A percentile compares a stretch with the other conserved stretches of the same genome.
phyloP scores from a whole-genome alignment of 1,140 invertebrate genomes.

The Scylla paramamosain region DNA sequence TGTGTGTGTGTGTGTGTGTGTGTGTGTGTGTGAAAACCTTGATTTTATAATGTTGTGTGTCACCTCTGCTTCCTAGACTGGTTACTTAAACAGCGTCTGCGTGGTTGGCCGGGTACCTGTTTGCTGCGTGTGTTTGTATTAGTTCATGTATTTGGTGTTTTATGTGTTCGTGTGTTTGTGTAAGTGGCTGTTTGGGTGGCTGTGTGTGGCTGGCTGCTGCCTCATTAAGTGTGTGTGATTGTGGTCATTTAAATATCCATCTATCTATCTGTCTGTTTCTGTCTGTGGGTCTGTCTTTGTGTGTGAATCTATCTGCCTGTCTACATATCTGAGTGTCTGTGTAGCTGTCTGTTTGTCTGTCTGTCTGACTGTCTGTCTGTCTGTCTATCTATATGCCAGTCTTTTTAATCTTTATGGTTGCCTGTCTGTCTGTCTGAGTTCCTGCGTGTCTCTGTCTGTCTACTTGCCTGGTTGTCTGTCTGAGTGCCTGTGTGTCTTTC shows the following conservation, averaged over 20 bases:
- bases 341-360: too few relatives aligned
- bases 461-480: background rate
- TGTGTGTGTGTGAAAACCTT: too few relatives aligned
- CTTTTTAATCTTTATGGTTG: too few relatives aligned
- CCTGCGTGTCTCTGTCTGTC: background rate
- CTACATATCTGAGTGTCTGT: too few relatives aligned
- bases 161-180: slow-evolving; percentile 5
- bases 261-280: background rate
- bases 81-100: too few relatives aligned
- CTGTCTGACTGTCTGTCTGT: too few relatives aligned
- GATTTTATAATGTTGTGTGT: too few relatives aligned
- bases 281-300: too few relatives aligned
- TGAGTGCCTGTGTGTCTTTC: background rate
- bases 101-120: background rate
- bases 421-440: background rate
- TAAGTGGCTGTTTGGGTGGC: background rate
- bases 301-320: too few relatives aligned
- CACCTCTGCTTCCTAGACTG: too few relatives aligned
- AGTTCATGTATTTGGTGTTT: background rate
- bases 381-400: too few relatives aligned
- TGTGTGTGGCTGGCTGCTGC: too few relatives aligned
- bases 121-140: background rate
- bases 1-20: slow-evolving; percentile 40
- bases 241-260: background rate
- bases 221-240: slow-evolving; percentile 42